These are phyloP conservation scores for Thymelicus sylvestris DNA, from an alignment of 2,888 invertebrate species.

Conservation along the genomic window DNA sequence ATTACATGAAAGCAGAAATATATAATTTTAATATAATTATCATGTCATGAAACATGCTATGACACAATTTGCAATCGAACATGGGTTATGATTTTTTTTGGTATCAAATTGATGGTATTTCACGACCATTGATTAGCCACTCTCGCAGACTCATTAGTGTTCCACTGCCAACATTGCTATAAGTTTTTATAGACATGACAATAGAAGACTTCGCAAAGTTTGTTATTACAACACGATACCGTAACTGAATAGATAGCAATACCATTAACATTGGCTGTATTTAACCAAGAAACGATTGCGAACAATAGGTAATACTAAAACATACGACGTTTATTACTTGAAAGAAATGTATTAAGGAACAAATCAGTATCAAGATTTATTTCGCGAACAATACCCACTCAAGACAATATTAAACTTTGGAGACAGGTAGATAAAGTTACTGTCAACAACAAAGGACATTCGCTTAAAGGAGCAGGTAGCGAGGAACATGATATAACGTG, in stretches of 20 bases:
- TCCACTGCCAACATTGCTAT: too few species aligned
- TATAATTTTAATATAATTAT: too few species aligned
- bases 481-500: slow-evolving; percentile 1
- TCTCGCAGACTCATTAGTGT: too few species aligned
- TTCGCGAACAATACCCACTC: slow-evolving; percentile 22
- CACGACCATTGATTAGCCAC: too few species aligned
- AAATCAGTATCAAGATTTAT: slow-evolving; percentile 13
- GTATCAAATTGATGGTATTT: too few species aligned
- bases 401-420: slow-evolving; percentile 12
- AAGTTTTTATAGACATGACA: too few species aligned
- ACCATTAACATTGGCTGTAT: neutral
- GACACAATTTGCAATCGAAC: too few species aligned
- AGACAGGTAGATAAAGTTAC: slow-evolving; percentile 14
- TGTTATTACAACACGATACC: neutral
- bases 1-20: too few species aligned
- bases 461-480: slow-evolving; percentile 24
- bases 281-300: neutral
- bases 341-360: slow-evolving; percentile 19
- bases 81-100: too few species aligned
- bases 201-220: too few species aligned
- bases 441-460: slow-evolving; percentile 25
- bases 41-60: too few species aligned
- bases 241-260: neutral
- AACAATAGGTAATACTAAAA: slow-evolving; percentile 26
- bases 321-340: neutral